These are phyloP conservation scores for Eumacrocentrus americanus DNA, from an alignment of 2,888 invertebrate species.

Conservation along the genomic window DNA sequence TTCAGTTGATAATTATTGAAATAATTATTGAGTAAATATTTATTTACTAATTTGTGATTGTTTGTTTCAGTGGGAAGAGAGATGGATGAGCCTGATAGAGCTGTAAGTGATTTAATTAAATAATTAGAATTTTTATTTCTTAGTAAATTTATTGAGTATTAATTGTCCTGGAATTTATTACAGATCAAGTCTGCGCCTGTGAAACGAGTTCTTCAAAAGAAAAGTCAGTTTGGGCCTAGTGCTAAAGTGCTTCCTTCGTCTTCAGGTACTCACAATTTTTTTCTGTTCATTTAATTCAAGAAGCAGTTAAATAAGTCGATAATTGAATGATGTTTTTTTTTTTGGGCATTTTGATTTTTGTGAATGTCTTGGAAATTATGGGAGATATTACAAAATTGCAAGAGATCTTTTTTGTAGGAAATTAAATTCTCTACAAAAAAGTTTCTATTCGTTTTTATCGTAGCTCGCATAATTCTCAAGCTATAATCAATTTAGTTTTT, in stretches of 20 bases:
- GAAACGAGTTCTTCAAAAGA: constrained; percentile 50
- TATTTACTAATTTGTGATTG: neutral
- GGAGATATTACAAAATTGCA: no score
- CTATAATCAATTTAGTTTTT: no score
- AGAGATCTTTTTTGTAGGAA: no score
- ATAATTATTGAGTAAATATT: constrained; percentile 2
- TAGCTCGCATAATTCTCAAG: no score
- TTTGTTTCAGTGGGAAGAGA: constrained; percentile 55
- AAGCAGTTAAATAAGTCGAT: no score
- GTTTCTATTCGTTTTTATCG: no score
- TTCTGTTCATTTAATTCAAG: no score
- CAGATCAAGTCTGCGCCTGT: constrained; percentile 56
- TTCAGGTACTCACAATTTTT: constrained; percentile 44
- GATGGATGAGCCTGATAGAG: constrained; percentile 59
- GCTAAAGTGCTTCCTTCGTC: constrained; percentile 48
- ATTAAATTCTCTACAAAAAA: no score
- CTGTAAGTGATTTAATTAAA: constrained; percentile 46
- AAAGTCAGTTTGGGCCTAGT: constrained; percentile 55
- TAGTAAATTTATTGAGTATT: constrained; percentile 1
- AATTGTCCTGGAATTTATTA: no score
- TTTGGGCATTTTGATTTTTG: no score
- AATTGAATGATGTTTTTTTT: no score
- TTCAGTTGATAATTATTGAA: neutral
- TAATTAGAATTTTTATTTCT: constrained; percentile 6
- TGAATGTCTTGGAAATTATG: no score